Evolutionary conservation across 2,113 vertebrate genomes (phyloP), one percentile per base, ranked within the genome.

Genomic region (Macquaria australasica): DNA sequence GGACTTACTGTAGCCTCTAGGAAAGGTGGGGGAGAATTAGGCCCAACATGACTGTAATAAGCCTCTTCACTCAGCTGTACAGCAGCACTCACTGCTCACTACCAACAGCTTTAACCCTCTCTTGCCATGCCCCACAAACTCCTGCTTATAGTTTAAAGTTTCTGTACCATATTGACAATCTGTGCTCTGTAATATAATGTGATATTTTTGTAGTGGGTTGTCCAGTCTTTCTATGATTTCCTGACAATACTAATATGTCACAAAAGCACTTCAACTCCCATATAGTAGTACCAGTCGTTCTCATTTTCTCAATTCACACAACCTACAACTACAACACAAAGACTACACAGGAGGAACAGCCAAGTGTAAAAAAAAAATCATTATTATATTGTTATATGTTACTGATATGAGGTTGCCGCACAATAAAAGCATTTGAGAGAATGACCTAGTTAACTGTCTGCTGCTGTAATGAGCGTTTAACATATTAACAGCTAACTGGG

Each of bases 401-500:
- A 31, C 14, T 23, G 37, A 51, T 8, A 51, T 39, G 2, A 60
- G 6, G 8, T 55, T 55, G 58, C 25, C 20, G 45, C 9, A 53
- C 45, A 51, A 12, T 21, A 28, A 10, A 37, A 82, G 11, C 8
- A 37, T 28, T 0, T 58, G 37, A 34, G 0, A 64, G 1, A 70
- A 21, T 45, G 53, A 12, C 74, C 87, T 71, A 2, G 9, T 60
- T 79, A 16, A 11, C 5, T 23, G 56, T 68, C 62, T 86, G 72
- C 66, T 69, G 37, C 74, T 62, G 34, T 43, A 18, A 41, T 68
- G 45, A 77, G 34, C 8, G 9, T 73, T 83, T 76, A 63, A 85
- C 67, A 41, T 43, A 56, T 79, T 79, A 84, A 73, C 43, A 59
- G n/a, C 77, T 89, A 69, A 87, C 74, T 63, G 20, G 18, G 18